Conservation (phyloP, 2,797 vertebrate species). For the Lepus townsendii region DNA sequence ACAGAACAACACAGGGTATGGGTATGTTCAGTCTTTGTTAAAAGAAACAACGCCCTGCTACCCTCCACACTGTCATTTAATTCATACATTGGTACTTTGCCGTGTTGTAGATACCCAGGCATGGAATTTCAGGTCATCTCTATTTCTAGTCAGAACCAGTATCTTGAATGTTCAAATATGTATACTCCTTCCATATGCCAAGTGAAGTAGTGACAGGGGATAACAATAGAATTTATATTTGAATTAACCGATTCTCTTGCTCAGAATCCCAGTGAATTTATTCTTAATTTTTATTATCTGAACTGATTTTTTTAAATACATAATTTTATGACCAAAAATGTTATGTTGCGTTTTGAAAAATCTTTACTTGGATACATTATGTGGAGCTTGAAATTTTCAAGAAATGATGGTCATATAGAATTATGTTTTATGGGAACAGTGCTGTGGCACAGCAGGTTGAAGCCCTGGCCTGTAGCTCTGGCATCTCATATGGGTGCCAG, state of each 20-base stretch:
- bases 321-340: conserved; percentile 25
- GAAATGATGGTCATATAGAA: not conserved
- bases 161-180: not conserved
- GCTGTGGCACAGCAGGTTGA: too few relatives aligned
- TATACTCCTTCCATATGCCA: not conserved
- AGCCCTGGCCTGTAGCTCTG: too few relatives aligned
- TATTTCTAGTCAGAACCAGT: not conserved
- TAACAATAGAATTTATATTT: not conserved
- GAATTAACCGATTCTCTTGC: not conserved
- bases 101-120: not conserved
- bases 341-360: conserved; percentile 3
- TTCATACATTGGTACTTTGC: not conserved
- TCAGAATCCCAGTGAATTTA: not conserved
- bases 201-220: not conserved
- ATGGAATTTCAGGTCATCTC: not conserved
- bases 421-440: not conserved
- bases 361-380: not conserved
- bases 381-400: not conserved
- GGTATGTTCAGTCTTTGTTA: not conserved
- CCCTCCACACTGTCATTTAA: not conserved
- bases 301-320: conserved; percentile 26
- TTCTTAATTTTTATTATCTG: conserved; percentile 28
- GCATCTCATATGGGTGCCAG: too few relatives aligned
- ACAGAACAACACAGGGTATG: not conserved
- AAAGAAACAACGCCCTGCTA: not conserved